Conservation (phyloP, 2,113 vertebrate genomes). For the Antigone vipio region DNA sequence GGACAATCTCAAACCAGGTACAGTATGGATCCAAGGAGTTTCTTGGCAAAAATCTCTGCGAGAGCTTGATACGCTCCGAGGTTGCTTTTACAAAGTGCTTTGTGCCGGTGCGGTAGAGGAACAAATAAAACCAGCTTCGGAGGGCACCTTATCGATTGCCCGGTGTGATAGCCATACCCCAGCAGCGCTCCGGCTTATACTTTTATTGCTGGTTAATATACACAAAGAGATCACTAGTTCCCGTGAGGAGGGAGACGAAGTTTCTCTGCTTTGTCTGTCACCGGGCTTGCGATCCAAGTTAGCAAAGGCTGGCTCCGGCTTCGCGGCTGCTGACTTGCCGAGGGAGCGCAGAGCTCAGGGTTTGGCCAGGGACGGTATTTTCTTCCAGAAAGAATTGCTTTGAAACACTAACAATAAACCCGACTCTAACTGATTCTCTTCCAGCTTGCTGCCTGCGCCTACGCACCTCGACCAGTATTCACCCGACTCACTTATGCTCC, state of each 20-base stretch:
- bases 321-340: background rate
- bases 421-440: background rate
- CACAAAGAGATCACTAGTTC: background rate
- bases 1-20: slow-evolving; percentile 71
- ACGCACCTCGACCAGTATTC: background rate
- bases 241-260: background rate
- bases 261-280: background rate
- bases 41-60: background rate
- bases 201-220: background rate
- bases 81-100: background rate
- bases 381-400: background rate
- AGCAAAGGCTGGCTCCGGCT: background rate
- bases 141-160: background rate
- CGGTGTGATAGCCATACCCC: background rate
- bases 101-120: background rate
- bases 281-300: background rate
- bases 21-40: slow-evolving; percentile 40
- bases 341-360: background rate
- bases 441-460: background rate
- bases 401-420: background rate
- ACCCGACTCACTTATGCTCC: background rate
- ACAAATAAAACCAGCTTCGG: background rate
- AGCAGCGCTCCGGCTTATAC: background rate
- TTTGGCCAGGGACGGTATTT: background rate
- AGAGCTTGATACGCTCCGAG: background rate